Evolutionary conservation across 30 jellyfish, hydroid and myxozoan species (phyloP).

Genomic region (Mastigias papua): DNA sequence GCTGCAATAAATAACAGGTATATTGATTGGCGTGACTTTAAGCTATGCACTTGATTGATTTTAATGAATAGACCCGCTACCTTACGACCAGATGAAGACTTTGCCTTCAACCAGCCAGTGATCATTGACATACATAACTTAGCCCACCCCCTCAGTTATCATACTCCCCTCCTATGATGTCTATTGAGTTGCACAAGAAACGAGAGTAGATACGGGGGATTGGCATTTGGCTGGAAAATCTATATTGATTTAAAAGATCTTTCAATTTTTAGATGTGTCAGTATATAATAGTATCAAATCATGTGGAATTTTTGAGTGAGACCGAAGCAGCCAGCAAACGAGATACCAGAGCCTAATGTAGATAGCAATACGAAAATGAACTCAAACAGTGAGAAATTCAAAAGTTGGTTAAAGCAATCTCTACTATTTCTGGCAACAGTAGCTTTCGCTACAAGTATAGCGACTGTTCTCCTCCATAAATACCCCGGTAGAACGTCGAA

Average conservation of each 20-base stretch:
- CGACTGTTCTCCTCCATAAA: slow-evolving; percentile 21
- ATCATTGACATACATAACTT: background rate
- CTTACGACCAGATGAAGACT: background rate
- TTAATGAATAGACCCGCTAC: background rate
- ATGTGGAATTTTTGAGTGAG: too few species aligned
- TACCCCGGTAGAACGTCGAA: slow-evolving; percentile 4
- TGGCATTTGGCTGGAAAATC: background rate
- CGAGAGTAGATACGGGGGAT: background rate
- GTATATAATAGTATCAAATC: too few species aligned
- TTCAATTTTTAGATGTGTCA: too few species aligned
- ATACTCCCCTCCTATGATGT: background rate
- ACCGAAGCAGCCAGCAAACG: background rate
- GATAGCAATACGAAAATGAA: background rate
- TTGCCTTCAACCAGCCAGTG: background rate
- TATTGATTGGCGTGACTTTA: slow-evolving; percentile 30
- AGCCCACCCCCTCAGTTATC: background rate
- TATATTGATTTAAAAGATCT: background rate
- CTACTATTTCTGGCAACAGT: slow-evolving; percentile 1
- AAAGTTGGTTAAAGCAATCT: background rate
- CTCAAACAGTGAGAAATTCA: background rate
- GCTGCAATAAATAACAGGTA: background rate
- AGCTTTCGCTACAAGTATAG: slow-evolving; percentile 16
- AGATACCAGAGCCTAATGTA: background rate
- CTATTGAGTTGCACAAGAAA: background rate
- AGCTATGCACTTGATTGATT: slow-evolving; percentile 25